A percentile compares a stretch with the other conserved stretches of the same genome.
Evolutionary conservation across 2,797 vertebrate genomes (phyloP).

Genomic region (Liparis tanakae): DNA sequence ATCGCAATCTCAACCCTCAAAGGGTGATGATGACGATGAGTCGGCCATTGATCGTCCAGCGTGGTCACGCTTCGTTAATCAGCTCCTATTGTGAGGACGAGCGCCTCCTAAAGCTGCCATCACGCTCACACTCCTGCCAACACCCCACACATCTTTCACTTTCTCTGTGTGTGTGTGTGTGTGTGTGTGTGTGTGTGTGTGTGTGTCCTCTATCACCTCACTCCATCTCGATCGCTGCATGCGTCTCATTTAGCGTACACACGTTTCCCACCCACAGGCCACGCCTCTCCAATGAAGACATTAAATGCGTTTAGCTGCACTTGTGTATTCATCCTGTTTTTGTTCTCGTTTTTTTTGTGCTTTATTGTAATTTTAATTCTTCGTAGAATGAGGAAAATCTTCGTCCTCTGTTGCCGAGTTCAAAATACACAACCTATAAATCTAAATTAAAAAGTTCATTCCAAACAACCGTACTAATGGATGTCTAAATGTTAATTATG

Average conservation of each 20-base stretch:
- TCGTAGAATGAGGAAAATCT: background rate
- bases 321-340: slow-evolving; percentile 3
- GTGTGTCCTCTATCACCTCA: slow-evolving; percentile 24
- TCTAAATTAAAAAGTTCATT: background rate
- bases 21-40: slow-evolving; percentile 62
- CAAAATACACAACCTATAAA: slow-evolving; percentile 12
- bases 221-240: slow-evolving; percentile 49
- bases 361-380: background rate
- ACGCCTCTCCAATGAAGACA: slow-evolving; percentile 39
- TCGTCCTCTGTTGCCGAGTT: background rate
- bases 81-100: slow-evolving; percentile 72
- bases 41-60: slow-evolving; percentile 77
- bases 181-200: background rate
- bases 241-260: slow-evolving; percentile 49
- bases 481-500: slow-evolving; percentile 41
- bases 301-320: slow-evolving; percentile 39
- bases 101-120: slow-evolving; percentile 63
- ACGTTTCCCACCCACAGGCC: slow-evolving; percentile 25
- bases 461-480: background rate
- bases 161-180: slow-evolving; percentile 5
- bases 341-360: background rate
- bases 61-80: slow-evolving; percentile 79
- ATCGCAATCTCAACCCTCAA: slow-evolving; percentile 62
- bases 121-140: slow-evolving; percentile 72
- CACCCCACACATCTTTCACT: slow-evolving; percentile 53